These are phyloP conservation scores for Crotalus viridis DNA, from an alignment of 2,113 vertebrate species.

Conservation along the genomic window DNA sequence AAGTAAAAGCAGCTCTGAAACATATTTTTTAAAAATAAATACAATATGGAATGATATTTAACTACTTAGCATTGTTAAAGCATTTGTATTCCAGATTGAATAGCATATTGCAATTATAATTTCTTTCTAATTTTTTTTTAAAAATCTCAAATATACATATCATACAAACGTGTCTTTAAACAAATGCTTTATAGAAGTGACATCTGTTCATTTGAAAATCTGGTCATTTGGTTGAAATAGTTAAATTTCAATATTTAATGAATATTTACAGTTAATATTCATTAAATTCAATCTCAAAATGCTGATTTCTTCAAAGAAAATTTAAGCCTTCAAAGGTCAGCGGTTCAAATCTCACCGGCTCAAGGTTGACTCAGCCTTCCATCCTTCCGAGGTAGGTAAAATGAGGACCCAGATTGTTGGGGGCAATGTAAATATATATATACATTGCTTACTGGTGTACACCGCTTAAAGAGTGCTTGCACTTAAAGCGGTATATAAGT, in stretches of 20 bases:
- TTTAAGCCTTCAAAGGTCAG: neutral
- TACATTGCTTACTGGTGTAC: too few relatives aligned
- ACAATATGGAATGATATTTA: neutral
- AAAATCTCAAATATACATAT: neutral
- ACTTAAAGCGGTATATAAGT: too few relatives aligned
- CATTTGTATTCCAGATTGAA: slow-evolving; percentile 19
- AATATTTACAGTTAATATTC: neutral
- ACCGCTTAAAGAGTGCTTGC: too few relatives aligned
- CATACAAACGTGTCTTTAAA: neutral
- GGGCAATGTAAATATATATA: too few relatives aligned
- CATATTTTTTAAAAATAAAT: neutral
- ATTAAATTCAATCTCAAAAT: neutral
- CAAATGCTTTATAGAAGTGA: neutral
- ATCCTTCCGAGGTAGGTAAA: too few relatives aligned
- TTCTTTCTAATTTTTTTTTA: neutral
- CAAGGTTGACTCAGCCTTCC: too few relatives aligned
- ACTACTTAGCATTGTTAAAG: neutral
- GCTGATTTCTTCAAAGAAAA: neutral
- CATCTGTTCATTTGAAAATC: slow-evolving; percentile 9
- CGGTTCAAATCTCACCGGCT: too few relatives aligned
- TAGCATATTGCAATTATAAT: slow-evolving; percentile 12
- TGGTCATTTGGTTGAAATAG: neutral
- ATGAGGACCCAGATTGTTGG: too few relatives aligned
- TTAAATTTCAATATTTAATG: too few relatives aligned
- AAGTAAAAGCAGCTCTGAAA: slow-evolving; percentile 12